Conservation (phyloP, 2,113 vertebrate genomes). For the Vulpes ferrilata region DNA sequence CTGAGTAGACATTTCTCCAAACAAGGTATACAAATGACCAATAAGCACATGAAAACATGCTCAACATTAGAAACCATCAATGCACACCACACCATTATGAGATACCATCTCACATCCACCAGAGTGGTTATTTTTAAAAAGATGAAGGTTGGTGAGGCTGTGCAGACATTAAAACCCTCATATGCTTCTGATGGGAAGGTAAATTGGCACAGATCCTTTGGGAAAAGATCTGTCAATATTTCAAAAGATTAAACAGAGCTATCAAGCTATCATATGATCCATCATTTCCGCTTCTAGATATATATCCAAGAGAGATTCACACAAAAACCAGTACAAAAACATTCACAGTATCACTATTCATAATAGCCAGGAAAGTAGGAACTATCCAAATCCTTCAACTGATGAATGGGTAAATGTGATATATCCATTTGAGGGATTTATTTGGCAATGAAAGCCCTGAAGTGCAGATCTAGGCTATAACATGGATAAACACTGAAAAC, state of each 20-base stretch:
- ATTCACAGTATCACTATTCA: neutral
- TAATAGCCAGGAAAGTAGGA: neutral
- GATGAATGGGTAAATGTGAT: neutral
- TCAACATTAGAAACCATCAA: neutral
- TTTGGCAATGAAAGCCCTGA: neutral
- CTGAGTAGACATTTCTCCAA: neutral
- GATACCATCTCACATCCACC: neutral
- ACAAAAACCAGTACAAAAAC: neutral
- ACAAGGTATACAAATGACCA: neutral
- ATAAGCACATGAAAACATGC: neutral
- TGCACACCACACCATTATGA: neutral
- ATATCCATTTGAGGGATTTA: neutral
- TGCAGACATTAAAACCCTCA: neutral
- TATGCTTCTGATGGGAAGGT: neutral
- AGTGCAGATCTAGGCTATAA: neutral
- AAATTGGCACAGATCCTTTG: neutral
- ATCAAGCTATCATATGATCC: neutral
- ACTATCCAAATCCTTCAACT: neutral
- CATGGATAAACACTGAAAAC: neutral
- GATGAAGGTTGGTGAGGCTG: neutral
- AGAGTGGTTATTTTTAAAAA: neutral
- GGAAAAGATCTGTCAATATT: neutral
- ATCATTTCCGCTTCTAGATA: neutral
- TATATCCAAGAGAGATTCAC: neutral
- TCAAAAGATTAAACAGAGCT: neutral